Evolutionary conservation across 2,797 vertebrate genomes (phyloP).

Genomic region (Lutjanus campechanus): DNA sequence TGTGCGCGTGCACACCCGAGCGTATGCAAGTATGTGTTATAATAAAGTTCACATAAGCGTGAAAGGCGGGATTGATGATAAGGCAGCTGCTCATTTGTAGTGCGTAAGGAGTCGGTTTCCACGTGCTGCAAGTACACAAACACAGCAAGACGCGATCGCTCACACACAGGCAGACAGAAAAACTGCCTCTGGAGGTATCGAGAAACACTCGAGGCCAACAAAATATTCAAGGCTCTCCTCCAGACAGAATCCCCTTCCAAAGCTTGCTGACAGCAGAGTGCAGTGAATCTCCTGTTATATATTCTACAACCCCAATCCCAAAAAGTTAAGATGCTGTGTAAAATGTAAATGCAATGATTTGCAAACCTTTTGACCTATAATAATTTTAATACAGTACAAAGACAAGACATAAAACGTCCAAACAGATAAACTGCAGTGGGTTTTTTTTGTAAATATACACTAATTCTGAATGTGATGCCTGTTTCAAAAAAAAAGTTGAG

Average conservation of each 20-base stretch:
- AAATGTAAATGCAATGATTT: too few species aligned
- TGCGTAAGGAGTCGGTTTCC: constrained; percentile 55
- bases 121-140: constrained; percentile 61
- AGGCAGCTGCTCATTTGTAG: constrained; percentile 78
- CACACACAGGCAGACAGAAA: constrained; percentile 51
- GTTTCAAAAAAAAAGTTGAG: too few species aligned
- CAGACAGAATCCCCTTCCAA: constrained; percentile 74
- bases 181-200: constrained; percentile 64
- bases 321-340: too few species aligned
- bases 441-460: too few species aligned
- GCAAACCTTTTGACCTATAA: too few species aligned
- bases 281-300: constrained; percentile 55
- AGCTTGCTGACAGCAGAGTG: constrained; percentile 68
- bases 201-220: constrained; percentile 67
- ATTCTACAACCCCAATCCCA: too few species aligned
- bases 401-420: too few species aligned
- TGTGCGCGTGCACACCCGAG: constrained; percentile 26
- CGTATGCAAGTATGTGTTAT: constrained; percentile 58
- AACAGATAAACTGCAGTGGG: too few species aligned
- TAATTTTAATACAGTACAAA: too few species aligned
- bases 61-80: constrained; percentile 79
- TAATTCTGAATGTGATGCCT: too few species aligned
- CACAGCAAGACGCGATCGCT: constrained; percentile 45
- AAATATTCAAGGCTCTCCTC: constrained; percentile 68
- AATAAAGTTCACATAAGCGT: constrained; percentile 76